These are phyloP conservation scores for Muraenolepis orangiensis DNA, from an alignment of 2,797 vertebrate genomes.

Conservation along the genomic window DNA sequence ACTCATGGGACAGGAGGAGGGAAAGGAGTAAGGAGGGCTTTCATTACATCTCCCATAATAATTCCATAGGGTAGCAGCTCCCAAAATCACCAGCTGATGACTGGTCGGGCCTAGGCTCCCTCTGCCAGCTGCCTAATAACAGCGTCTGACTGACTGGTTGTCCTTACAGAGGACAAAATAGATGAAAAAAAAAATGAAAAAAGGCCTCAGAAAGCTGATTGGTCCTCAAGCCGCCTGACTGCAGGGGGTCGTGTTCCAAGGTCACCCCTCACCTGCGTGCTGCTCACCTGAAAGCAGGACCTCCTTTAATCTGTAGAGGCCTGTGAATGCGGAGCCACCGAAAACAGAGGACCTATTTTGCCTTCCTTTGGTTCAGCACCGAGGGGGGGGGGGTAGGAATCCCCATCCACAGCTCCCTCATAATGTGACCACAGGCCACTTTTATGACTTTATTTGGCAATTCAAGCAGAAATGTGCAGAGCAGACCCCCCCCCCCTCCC, in stretches of 20 bases:
- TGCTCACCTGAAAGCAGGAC: not conserved
- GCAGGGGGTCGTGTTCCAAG: slow-evolving; percentile 18
- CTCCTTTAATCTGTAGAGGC: not conserved
- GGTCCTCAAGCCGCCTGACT: slow-evolving; percentile 10
- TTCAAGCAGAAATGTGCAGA: slow-evolving; percentile 7
- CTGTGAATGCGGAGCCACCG: not conserved
- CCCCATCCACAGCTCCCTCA: not conserved
- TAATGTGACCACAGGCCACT: slow-evolving; percentile 3
- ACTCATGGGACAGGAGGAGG: slow-evolving; percentile 15
- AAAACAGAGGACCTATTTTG: not conserved
- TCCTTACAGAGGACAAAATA: not conserved
- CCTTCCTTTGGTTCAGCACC: slow-evolving; percentile 3
- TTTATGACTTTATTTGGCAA: slow-evolving; percentile 22
- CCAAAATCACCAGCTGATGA: slow-evolving; percentile 51
- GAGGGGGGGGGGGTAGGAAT: not conserved
- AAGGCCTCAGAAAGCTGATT: slow-evolving; percentile 8
- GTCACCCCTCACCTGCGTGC: slow-evolving; percentile 7
- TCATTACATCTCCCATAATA: not conserved
- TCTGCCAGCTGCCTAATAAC: slow-evolving; percentile 40
- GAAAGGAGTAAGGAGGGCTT: slow-evolving; percentile 19
- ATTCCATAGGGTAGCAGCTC: not conserved
- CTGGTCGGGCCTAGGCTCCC: slow-evolving; percentile 28
- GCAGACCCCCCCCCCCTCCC: not conserved
- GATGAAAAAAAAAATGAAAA: slow-evolving; percentile 34
- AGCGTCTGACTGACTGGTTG: slow-evolving; percentile 13